These are phyloP conservation scores for Rhizomys pruinosus DNA, from an alignment of 2,113 vertebrate genomes.

Conservation along the genomic window DNA sequence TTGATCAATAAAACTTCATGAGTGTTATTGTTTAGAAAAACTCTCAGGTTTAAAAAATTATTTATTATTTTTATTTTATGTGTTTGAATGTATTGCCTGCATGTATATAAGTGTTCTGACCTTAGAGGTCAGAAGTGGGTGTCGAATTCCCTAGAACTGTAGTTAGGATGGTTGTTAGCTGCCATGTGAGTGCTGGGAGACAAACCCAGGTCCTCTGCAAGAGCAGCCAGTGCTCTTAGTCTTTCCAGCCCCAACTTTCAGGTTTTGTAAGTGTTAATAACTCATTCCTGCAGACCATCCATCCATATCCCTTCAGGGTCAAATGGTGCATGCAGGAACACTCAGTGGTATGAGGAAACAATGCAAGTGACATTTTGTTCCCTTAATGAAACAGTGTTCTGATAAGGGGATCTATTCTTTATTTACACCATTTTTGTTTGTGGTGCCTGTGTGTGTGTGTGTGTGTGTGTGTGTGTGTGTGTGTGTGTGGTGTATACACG, in stretches of 20 bases:
- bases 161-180: too few relatives aligned
- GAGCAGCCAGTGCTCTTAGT: too few relatives aligned
- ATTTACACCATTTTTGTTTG: background rate
- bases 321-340: background rate
- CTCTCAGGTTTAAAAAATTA: background rate
- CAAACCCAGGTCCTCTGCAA: too few relatives aligned
- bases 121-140: too few relatives aligned
- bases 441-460: background rate
- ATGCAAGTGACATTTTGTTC: background rate
- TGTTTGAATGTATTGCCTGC: too few relatives aligned
- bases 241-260: background rate
- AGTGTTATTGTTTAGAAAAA: background rate
- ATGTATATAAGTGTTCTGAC: too few relatives aligned
- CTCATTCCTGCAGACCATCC: rapidly evolving
- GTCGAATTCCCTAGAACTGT: too few relatives aligned
- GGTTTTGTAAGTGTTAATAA: background rate
- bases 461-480: background rate
- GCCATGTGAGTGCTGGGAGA: too few relatives aligned
- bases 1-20: background rate
- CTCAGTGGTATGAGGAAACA: background rate
- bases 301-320: background rate
- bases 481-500: background rate
- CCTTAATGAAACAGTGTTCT: background rate
- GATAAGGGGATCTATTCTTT: background rate
- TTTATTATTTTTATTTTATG: too few relatives aligned